Evolutionary conservation across 2,888 invertebrate genomes (phyloP).

Genomic region (Pachymerium ferrugineum): DNA sequence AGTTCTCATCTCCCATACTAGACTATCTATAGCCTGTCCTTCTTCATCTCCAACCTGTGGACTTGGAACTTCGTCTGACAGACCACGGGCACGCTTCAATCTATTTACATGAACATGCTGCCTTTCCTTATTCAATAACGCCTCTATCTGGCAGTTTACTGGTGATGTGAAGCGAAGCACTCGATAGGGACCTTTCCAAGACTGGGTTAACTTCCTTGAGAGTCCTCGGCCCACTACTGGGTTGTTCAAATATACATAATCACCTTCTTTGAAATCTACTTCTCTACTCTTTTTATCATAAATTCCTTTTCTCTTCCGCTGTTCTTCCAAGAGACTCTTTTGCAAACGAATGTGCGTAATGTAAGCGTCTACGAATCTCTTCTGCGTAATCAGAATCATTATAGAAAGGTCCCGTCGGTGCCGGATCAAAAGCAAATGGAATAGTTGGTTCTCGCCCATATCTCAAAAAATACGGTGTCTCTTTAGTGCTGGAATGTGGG

Average conservation of each 20-base stretch:
- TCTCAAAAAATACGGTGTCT: conserved; percentile 37
- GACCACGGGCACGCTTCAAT: background rate
- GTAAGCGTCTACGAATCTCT: background rate
- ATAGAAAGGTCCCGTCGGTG: background rate
- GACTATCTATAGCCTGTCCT: no score
- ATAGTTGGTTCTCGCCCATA: background rate
- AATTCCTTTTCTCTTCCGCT: background rate
- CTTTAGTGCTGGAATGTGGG: conserved; percentile 36
- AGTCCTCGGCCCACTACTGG: background rate
- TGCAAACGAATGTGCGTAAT: background rate
- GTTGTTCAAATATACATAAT: background rate
- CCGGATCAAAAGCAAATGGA: background rate
- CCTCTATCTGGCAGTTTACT: background rate
- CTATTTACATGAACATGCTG: background rate
- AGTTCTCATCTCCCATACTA: no score
- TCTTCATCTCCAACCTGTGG: no score
- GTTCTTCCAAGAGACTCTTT: background rate
- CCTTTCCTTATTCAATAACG: background rate
- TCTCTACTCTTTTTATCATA: background rate
- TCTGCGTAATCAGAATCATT: background rate
- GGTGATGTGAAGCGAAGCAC: background rate
- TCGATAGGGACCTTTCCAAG: background rate
- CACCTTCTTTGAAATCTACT: background rate
- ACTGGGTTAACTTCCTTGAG: background rate
- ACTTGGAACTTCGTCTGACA: background rate